These are phyloP conservation scores for Xanthia togata DNA, from an alignment of 2,888 invertebrate species.

Conservation along the genomic window DNA sequence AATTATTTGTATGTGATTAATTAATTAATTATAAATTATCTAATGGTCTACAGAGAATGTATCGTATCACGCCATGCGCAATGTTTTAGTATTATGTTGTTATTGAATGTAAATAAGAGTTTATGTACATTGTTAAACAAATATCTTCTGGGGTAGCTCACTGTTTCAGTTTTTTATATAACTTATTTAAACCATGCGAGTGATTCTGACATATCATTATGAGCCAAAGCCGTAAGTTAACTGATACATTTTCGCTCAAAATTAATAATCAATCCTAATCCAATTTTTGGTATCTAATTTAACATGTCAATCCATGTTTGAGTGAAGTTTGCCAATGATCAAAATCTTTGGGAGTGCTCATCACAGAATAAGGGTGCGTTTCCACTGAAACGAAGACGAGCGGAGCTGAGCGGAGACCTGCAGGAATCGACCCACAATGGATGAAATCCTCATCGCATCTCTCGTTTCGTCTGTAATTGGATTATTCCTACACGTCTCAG, in stretches of 20 bases:
- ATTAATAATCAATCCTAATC: not conserved
- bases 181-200: not conserved
- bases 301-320: not conserved
- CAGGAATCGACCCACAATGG: too few relatives aligned
- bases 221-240: not conserved
- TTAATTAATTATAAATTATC: conserved; percentile 29
- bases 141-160: conserved; percentile 43
- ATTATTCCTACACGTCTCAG: too few relatives aligned
- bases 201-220: not conserved
- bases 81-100: conserved; percentile 49
- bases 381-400: too few relatives aligned
- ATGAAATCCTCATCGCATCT: too few relatives aligned
- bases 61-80: conserved; percentile 60
- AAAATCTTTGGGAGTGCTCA: not conserved
- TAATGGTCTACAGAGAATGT: conserved; percentile 54
- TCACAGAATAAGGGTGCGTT: not conserved
- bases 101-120: conserved; percentile 50
- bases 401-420: too few relatives aligned
- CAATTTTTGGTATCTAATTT: not conserved
- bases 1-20: conserved; percentile 32
- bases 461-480: too few relatives aligned
- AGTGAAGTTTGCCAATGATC: not conserved
- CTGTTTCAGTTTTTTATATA: conserved; percentile 62
- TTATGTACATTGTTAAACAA: conserved; percentile 60
- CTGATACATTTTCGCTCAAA: not conserved